phyloP scores from a whole-genome alignment of 1,140 invertebrate species.

The Drosophila tropicalis region DNA sequence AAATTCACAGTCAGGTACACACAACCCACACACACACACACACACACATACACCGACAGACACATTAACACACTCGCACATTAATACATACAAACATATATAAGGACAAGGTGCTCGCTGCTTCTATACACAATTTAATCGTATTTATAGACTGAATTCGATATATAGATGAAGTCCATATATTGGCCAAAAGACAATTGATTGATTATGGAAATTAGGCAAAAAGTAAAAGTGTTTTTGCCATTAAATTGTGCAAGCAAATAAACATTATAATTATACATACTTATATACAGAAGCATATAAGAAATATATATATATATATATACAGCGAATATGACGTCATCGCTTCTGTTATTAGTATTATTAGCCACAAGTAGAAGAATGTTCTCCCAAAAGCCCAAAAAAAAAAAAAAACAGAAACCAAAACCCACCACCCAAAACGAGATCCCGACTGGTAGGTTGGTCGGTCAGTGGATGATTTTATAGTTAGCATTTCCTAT shows the following conservation, averaged over 20 bases:
- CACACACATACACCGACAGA: constrained; percentile 5
- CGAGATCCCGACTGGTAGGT: constrained; percentile 2
- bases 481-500: constrained; percentile 34
- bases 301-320: background rate
- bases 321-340: background rate
- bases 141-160: constrained; percentile 66
- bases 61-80: constrained; percentile 31
- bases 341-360: background rate
- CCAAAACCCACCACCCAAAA: background rate
- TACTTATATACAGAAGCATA: background rate
- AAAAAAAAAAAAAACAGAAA: background rate
- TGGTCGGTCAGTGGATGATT: constrained; percentile 15
- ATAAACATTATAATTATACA: background rate
- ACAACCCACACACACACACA: constrained; percentile 24
- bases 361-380: constrained; percentile 16
- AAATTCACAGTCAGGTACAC: constrained; percentile 49
- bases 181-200: constrained; percentile 1
- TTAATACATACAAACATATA: background rate
- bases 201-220: constrained; percentile 10
- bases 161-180: constrained; percentile 5
- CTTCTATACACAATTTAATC: constrained; percentile 38
- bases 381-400: background rate
- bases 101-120: background rate
- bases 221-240: constrained; percentile 4
- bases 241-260: background rate